Percentiles rank a stretch among this genome's conserved stretches.
These are phyloP conservation scores for Carpatolechia fugitivella DNA, from an alignment of 2,888 invertebrate species.

Conservation along the genomic window DNA sequence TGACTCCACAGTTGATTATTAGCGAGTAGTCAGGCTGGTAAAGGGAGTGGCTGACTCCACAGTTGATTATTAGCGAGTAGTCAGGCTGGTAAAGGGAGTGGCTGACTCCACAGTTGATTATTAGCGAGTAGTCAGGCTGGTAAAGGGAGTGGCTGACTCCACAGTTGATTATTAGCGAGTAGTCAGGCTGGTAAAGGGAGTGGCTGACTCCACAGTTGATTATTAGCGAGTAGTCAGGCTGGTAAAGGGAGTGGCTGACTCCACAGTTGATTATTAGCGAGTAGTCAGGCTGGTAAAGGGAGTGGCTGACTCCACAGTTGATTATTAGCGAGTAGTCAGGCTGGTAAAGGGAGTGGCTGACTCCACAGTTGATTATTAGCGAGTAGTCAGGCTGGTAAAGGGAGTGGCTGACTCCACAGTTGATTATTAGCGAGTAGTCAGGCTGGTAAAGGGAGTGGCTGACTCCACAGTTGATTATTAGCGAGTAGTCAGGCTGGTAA, in stretches of 20 bases:
- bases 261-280: not conserved
- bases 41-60: not conserved
- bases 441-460: too few relatives aligned
- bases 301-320: not conserved
- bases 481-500: too few relatives aligned
- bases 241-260: not conserved
- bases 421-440: too few relatives aligned
- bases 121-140: too few relatives aligned
- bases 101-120: not conserved
- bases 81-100: too few relatives aligned
- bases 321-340: too few relatives aligned
- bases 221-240: too few relatives aligned
- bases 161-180: not conserved
- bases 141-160: not conserved
- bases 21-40: too few relatives aligned
- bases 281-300: too few relatives aligned
- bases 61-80: not conserved
- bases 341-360: not conserved
- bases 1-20: not conserved
- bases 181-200: too few relatives aligned
- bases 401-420: not conserved
- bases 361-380: not conserved
- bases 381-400: too few relatives aligned
- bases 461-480: not conserved
- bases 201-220: not conserved